Conservation (phyloP, 2,888 invertebrate species). For the Andrena camellia region DNA sequence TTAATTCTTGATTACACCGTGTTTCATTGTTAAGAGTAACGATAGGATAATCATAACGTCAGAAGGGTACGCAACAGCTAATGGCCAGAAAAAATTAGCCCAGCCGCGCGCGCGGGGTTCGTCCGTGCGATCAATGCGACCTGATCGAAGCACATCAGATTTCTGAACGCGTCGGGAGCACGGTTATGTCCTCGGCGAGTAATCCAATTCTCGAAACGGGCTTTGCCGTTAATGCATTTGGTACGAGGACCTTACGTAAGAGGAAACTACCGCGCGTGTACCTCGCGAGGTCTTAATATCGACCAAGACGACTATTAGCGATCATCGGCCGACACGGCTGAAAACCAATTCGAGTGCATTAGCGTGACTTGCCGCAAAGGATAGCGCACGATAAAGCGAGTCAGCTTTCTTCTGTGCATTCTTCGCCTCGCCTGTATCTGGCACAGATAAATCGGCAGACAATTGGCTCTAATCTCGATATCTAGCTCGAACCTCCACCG, state of each 20-base stretch:
- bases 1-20: neutral
- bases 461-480: conserved; percentile 4
- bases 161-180: conserved; percentile 21
- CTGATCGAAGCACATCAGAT: conserved; percentile 19
- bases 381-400: conserved; percentile 27
- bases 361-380: conserved; percentile 26
- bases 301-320: conserved; percentile 7
- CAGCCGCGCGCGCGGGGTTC: neutral
- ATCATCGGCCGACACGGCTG: conserved; percentile 21
- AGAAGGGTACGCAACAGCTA: neutral
- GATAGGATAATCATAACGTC: conserved; percentile 3
- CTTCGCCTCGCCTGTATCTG: neutral
- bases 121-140: conserved; percentile 25
- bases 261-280: neutral
- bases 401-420: neutral
- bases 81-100: neutral
- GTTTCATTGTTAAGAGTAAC: conserved; percentile 9
- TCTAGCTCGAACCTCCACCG: neutral
- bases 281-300: conserved; percentile 33
- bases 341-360: conserved; percentile 33
- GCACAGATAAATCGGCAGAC: neutral
- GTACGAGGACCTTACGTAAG: conserved; percentile 45
- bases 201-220: conserved; percentile 53
- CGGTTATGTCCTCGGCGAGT: conserved; percentile 40
- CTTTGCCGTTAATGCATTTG: conserved; percentile 46